Evolutionary conservation across 2,113 vertebrate genomes (phyloP).

Genomic region (Myiagra hebetior): DNA sequence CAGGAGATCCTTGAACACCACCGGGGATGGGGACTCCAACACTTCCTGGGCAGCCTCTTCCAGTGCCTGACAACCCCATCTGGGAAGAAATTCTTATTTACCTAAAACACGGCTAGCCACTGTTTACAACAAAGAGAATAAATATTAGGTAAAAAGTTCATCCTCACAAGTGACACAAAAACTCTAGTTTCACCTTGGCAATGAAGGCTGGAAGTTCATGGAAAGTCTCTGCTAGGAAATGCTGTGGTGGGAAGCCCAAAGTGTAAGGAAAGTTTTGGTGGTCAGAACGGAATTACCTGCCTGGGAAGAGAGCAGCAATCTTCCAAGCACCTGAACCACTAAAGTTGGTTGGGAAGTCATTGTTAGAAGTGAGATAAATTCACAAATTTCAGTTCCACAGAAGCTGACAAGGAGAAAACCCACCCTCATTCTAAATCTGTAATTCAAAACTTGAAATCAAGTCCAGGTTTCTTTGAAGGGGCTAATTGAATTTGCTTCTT

Average conservation of each 20-base stretch:
- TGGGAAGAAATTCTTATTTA: neutral
- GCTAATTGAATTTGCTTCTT: slow-evolving; percentile 9
- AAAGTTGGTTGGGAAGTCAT: neutral
- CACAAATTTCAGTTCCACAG: neutral
- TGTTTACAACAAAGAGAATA: neutral
- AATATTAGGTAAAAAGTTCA: neutral
- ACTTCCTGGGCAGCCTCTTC: neutral
- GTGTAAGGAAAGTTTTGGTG: neutral
- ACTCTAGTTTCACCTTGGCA: neutral
- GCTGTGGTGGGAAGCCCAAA: neutral
- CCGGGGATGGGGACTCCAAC: neutral
- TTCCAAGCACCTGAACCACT: neutral
- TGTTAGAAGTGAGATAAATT: neutral
- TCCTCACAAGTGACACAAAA: neutral
- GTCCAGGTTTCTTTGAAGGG: neutral
- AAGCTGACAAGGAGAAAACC: neutral
- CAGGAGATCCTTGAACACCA: neutral
- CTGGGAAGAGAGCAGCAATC: neutral
- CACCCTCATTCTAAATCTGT: neutral
- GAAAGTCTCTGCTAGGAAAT: neutral
- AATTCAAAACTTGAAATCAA: neutral
- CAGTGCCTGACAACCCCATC: neutral
- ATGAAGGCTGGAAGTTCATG: neutral
- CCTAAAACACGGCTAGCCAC: neutral
- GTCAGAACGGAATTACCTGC: neutral